phyloP scores from a whole-genome alignment of 2,888 invertebrate genomes.

The Synergus japonicus region DNA sequence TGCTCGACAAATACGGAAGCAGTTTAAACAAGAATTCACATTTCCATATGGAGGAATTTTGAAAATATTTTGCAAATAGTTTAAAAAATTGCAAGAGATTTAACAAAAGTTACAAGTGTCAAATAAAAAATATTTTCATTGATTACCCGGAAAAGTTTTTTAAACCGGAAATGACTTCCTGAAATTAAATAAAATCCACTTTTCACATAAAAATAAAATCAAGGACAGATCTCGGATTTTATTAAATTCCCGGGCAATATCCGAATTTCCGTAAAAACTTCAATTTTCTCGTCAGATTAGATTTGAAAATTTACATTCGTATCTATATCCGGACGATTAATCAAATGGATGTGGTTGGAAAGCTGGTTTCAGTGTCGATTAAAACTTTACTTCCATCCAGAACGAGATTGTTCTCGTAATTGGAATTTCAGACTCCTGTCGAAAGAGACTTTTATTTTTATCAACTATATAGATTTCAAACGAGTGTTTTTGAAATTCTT shows the following conservation, averaged over 20 bases:
- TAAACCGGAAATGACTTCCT: too few species aligned
- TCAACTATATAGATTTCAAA: background rate
- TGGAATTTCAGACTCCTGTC: slow-evolving; percentile 5
- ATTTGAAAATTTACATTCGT: background rate
- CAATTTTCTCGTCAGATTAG: background rate
- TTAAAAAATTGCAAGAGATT: too few species aligned
- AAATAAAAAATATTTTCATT: too few species aligned
- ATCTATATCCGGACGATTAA: background rate
- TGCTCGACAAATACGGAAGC: background rate
- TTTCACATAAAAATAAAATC: too few species aligned
- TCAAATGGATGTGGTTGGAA: background rate
- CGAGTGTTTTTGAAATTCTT: background rate
- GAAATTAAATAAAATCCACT: too few species aligned
- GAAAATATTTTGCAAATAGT: too few species aligned
- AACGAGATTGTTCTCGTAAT: slow-evolving; percentile 12
- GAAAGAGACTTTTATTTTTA: background rate
- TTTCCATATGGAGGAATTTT: background rate
- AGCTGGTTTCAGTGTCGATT: background rate
- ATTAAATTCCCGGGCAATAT: too few species aligned
- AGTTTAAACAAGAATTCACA: background rate
- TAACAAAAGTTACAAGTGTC: too few species aligned
- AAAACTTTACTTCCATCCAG: slow-evolving; percentile 9
- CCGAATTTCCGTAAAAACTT: background rate
- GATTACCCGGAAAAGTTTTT: too few species aligned
- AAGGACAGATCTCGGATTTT: too few species aligned